Conservation (phyloP, 2,797 vertebrate species). For the Hylomyscus alleni region DNA sequence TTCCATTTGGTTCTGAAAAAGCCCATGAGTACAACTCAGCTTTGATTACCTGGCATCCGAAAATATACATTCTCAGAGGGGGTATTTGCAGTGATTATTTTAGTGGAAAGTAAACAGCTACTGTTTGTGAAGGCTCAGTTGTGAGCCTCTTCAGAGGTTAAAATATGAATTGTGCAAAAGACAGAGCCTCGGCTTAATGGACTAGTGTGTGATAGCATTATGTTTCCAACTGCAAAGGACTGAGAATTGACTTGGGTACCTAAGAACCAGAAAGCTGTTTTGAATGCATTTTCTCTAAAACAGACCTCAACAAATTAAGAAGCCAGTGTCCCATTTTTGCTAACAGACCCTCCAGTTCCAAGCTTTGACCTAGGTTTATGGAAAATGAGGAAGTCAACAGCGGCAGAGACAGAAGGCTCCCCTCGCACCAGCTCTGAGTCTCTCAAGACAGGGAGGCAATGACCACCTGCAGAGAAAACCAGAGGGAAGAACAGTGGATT, state of each 20-base stretch:
- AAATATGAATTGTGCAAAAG: constrained; percentile 74
- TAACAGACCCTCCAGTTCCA: background rate
- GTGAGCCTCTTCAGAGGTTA: constrained; percentile 74
- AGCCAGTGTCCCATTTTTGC: constrained; percentile 22
- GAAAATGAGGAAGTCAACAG: background rate
- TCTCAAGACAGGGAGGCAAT: background rate
- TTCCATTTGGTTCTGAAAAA: constrained; percentile 80
- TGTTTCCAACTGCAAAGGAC: constrained; percentile 30
- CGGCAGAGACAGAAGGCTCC: background rate
- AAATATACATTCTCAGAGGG: constrained; percentile 83
- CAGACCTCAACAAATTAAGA: constrained; percentile 48
- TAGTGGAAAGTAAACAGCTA: constrained; percentile 72
- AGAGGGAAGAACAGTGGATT: background rate
- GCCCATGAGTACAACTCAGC: constrained; percentile 74
- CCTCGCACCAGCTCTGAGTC: background rate
- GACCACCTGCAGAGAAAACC: background rate
- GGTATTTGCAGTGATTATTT: constrained; percentile 79
- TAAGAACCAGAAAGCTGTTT: constrained; percentile 17
- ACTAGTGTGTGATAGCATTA: background rate
- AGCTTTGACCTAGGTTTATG: background rate
- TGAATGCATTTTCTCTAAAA: constrained; percentile 47
- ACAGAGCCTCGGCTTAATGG: constrained; percentile 12
- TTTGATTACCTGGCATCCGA: constrained; percentile 86
- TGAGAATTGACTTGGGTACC: background rate
- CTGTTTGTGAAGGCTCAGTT: constrained; percentile 57